A percentile compares a stretch with the other conserved stretches of the same genome.
phyloP scores from a whole-genome alignment of 1,140 invertebrate genomes.

The Oncopeltus fasciatus region DNA sequence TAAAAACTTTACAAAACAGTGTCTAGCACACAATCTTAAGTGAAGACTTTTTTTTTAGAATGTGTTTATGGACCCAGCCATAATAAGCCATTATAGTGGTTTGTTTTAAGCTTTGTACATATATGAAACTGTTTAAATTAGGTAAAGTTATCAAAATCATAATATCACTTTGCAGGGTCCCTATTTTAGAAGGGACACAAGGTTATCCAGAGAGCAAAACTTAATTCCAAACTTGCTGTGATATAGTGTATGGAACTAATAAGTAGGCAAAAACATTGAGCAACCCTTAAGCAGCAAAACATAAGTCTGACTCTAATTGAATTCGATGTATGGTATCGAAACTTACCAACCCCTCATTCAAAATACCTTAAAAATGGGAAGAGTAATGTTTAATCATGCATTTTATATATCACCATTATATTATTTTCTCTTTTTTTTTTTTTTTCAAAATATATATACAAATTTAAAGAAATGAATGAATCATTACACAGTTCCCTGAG shows the following conservation, averaged over 20 bases:
- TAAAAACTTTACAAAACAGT: constrained; percentile 18
- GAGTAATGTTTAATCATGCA: not conserved
- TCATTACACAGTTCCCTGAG: constrained; percentile 1
- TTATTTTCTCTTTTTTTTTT: too few species aligned
- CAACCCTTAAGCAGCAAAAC: constrained; percentile 6
- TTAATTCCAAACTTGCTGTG: constrained; percentile 2
- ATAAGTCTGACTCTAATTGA: not conserved
- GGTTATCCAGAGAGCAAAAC: not conserved
- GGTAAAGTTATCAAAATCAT: not conserved
- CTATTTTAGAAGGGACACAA: too few species aligned
- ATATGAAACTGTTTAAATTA: not conserved
- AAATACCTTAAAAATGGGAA: constrained; percentile 5
- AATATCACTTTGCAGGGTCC: too few species aligned
- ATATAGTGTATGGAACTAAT: not conserved
- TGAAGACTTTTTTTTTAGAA: constrained; percentile 17
- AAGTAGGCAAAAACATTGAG: constrained; percentile 5
- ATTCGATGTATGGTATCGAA: constrained; percentile 8
- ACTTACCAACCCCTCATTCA: not conserved
- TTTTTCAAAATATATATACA: too few species aligned
- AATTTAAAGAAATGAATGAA: not conserved
- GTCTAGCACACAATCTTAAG: constrained; percentile 16
- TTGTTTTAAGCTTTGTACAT: constrained; percentile 10
- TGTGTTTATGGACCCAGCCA: constrained; percentile 20
- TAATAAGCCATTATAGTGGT: constrained; percentile 15
- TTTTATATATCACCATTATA: too few species aligned